Percentiles rank a stretch among this genome's conserved stretches.
Conservation (phyloP, 2,797 vertebrate species). For the Melopsittacus undulatus region DNA sequence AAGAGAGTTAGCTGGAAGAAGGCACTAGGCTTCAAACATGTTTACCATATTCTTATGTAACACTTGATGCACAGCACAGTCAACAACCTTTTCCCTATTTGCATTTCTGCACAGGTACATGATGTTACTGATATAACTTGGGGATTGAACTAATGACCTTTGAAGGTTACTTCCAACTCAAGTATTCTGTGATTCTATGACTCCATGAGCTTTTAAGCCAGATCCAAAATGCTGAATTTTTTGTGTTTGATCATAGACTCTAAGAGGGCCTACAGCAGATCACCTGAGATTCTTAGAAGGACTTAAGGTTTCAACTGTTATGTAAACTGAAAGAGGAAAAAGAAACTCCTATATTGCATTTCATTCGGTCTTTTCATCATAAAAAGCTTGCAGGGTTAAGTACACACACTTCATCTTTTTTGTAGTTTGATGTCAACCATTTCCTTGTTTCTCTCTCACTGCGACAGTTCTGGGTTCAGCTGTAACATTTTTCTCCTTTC, state of each 20-base stretch:
- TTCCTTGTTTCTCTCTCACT: constrained; percentile 65
- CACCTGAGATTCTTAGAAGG: not conserved
- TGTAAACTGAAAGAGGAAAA: not conserved
- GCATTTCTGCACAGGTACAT: not conserved
- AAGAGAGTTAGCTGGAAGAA: not conserved
- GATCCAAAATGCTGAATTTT: not conserved
- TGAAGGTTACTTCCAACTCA: not conserved
- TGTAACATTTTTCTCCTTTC: not conserved
- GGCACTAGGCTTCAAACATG: not conserved
- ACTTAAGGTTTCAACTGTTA: not conserved
- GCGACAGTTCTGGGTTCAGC: constrained; percentile 40
- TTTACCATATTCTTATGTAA: not conserved
- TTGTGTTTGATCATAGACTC: not conserved
- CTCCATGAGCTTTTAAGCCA: not conserved
- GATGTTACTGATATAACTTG: not conserved
- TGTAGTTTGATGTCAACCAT: not conserved
- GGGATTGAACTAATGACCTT: not conserved
- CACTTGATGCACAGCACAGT: not conserved
- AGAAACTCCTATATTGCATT: not conserved
- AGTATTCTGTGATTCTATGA: not conserved
- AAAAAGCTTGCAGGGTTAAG: not conserved
- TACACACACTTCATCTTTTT: not conserved
- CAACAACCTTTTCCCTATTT: not conserved
- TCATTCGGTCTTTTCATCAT: not conserved
- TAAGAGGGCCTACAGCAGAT: not conserved